phyloP scores from a whole-genome alignment of 2,113 vertebrate species.

The Sander vitreus region DNA sequence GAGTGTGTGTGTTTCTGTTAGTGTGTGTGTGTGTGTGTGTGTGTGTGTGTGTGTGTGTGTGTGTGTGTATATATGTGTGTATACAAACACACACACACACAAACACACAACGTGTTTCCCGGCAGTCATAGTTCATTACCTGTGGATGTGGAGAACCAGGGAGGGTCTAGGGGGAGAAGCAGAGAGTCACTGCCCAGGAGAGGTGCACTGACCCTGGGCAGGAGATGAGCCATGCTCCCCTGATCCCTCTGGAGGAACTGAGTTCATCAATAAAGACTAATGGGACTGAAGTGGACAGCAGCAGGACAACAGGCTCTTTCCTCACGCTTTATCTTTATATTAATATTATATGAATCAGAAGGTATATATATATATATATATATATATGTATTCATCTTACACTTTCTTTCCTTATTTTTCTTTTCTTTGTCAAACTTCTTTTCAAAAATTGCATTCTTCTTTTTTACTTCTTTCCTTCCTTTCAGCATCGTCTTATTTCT shows the following conservation, averaged over 20 bases:
- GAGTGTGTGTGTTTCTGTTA: too few relatives aligned
- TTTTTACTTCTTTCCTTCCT: background rate
- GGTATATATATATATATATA: too few relatives aligned
- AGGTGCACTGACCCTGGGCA: conserved; percentile 60
- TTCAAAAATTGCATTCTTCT: too few relatives aligned
- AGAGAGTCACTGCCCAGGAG: conserved; percentile 45
- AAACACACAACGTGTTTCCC: conserved; percentile 1
- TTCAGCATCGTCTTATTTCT: background rate
- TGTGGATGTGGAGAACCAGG: background rate
- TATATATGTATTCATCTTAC: too few relatives aligned
- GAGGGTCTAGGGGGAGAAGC: conserved; percentile 2
- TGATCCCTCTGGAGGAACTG: conserved; percentile 41
- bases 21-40: too few relatives aligned
- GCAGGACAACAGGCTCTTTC: background rate
- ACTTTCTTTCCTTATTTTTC: too few relatives aligned
- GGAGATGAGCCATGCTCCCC: conserved; percentile 60
- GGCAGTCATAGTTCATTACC: conserved; percentile 55
- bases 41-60: too few relatives aligned
- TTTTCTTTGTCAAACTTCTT: too few relatives aligned
- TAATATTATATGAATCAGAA: too few relatives aligned
- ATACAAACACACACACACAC: background rate
- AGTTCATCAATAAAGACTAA: conserved; percentile 50
- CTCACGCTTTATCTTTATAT: background rate
- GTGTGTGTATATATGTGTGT: too few relatives aligned
- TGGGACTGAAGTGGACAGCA: background rate